Evolutionary conservation across 2,888 invertebrate genomes (phyloP).

Genomic region (Romanomermis culicivorax): DNA sequence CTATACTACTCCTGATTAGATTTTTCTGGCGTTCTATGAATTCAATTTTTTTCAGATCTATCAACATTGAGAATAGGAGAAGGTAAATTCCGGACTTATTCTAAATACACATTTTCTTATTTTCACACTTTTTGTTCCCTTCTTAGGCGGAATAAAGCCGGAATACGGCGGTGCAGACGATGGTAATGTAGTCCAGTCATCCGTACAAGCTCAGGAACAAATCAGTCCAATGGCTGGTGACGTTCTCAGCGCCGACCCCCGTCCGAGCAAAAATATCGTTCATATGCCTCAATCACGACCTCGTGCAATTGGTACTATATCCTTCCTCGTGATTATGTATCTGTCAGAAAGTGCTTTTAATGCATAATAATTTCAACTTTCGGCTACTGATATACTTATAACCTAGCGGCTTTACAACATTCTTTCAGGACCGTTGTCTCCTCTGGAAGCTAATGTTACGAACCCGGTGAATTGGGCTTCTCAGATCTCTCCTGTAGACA

Average conservation of each 20-base stretch:
- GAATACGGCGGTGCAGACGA: neutral
- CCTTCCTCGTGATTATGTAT: too few species aligned
- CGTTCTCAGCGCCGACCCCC: neutral
- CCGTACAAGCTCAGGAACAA: neutral
- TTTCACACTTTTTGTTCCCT: neutral
- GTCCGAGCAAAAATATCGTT: neutral
- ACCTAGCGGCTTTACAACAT: neutral
- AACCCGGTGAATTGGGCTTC: neutral
- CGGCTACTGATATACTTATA: neutral
- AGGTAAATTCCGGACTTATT: too few species aligned
- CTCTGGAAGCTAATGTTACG: neutral
- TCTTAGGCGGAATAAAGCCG: neutral
- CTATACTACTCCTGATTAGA: too few species aligned
- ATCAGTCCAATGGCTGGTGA: neutral
- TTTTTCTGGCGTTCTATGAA: too few species aligned
- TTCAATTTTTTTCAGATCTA: too few species aligned
- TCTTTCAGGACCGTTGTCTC: neutral
- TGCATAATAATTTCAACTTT: too few species aligned
- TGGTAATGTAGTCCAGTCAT: neutral
- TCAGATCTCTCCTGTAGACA: constrained; percentile 2
- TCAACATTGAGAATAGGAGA: too few species aligned
- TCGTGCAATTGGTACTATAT: neutral
- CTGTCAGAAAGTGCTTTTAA: too few species aligned
- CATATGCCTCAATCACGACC: neutral
- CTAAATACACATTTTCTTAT: neutral